Evolutionary conservation across 2,113 vertebrate genomes (phyloP), one percentile per base, ranked within the genome.

Genomic region (Neogobius melanostomus): DNA sequence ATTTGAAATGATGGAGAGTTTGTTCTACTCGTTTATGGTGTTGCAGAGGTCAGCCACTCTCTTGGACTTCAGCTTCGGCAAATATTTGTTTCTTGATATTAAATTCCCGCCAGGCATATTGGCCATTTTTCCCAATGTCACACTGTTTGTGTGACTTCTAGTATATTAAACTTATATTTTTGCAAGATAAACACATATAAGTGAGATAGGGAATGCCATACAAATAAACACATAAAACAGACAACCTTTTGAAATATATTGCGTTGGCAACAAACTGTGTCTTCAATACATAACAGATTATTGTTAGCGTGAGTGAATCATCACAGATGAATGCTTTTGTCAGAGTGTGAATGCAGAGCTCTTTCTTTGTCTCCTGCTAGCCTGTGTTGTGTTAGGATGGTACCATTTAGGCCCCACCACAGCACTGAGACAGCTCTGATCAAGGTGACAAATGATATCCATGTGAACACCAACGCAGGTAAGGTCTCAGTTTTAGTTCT

Each of bases 71-170:
- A 80, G 74, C 59, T 21, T 66, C 47, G 11, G 72, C 56, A 73
- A 64, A 78, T 78, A 76, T 76, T 68, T 81, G 60, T 48, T 75
- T 70, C 63, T 68, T 51, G 49, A 77, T 78, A 83, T 83, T 69
- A 69, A 66, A 83, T 61, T 67, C 61, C 81, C 62, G 43, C 72
- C 8, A 64, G 64, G 75, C n/a, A 43, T 53, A 63, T 57, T 56
- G 43, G 45, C 62, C 45, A 57, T 45, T 16, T 57, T 72, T 75
- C 46, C 5, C 56, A 57, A 42, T 28, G 14, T 15, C 28, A 59
- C 16, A 7, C 5, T 36, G 51, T 60, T 57, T 66, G 28, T 17
- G 14, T 63, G 43, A 7, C 50, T 0, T 6, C 9, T 28, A 11
- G 28, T 63, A 0, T 44, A 43, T 59, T 45, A 61, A 54, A 71